These are phyloP conservation scores for Stenurella melanura DNA, from an alignment of 2,888 invertebrate species.

Conservation along the genomic window DNA sequence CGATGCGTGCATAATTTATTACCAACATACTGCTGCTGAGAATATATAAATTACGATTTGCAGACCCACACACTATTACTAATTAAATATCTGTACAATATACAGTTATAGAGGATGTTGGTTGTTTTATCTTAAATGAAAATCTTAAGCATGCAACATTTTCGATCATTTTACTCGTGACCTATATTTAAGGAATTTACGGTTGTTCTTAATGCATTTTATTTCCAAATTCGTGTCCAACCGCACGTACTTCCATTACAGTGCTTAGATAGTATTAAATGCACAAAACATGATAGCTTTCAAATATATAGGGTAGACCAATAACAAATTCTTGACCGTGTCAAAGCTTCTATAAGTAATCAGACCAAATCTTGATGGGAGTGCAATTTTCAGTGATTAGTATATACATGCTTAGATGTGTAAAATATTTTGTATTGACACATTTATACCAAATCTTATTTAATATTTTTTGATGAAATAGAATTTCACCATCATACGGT, in stretches of 20 bases:
- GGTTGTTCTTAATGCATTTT: not conserved
- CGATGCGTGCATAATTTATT: not conserved
- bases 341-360: too few species aligned
- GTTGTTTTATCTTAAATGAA: conserved; percentile 41
- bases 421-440: too few species aligned
- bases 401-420: too few species aligned
- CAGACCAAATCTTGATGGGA: too few species aligned
- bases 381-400: too few species aligned
- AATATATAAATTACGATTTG: not conserved
- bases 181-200: conserved; percentile 41
- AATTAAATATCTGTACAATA: conserved; percentile 19
- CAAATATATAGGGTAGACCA: not conserved
- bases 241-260: conserved; percentile 26
- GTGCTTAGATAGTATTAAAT: not conserved
- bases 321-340: too few species aligned
- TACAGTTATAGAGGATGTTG: conserved; percentile 44
- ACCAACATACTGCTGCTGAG: not conserved
- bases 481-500: too few species aligned
- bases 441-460: too few species aligned
- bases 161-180: conserved; percentile 41
- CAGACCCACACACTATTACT: not conserved
- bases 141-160: conserved; percentile 42
- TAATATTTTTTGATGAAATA: too few species aligned
- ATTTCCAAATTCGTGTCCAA: conserved; percentile 38
- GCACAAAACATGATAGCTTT: not conserved